Conservation (phyloP, 1,140 invertebrate genomes). For the Pantala flavescens region DNA sequence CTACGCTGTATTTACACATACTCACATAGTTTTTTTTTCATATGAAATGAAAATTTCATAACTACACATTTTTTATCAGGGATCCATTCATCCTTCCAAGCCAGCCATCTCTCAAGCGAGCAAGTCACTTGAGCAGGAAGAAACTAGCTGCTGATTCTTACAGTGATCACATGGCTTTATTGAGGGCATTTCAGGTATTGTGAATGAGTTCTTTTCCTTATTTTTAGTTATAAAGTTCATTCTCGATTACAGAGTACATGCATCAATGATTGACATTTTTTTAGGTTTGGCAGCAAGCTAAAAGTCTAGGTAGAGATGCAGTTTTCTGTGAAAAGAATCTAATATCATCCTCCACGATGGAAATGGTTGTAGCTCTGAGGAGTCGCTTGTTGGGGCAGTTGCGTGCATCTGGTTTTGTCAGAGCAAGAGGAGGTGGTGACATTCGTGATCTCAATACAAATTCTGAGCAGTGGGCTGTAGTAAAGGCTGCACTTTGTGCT, state of each 20-base stretch:
- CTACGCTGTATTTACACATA: no score
- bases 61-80: slow-evolving; percentile 39
- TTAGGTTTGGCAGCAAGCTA: slow-evolving; percentile 51
- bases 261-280: slow-evolving; percentile 21
- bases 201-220: slow-evolving; percentile 19
- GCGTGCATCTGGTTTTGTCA: slow-evolving; percentile 73
- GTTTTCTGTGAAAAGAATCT: slow-evolving; percentile 70
- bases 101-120: slow-evolving; percentile 52
- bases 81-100: slow-evolving; percentile 71
- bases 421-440: slow-evolving; percentile 58
- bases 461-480: slow-evolving; percentile 81
- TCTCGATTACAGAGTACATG: no score
- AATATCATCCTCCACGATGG: slow-evolving; percentile 72
- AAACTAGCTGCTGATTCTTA: slow-evolving; percentile 63
- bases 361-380: slow-evolving; percentile 68
- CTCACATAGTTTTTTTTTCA: no score
- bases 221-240: not conserved
- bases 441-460: slow-evolving; percentile 71
- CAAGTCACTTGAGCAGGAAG: slow-evolving; percentile 46
- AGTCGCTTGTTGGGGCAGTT: slow-evolving; percentile 74
- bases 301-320: slow-evolving; percentile 53
- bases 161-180: slow-evolving; percentile 85
- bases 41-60: no score
- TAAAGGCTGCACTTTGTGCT: slow-evolving; percentile 79
- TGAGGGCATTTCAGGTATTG: slow-evolving; percentile 75